Conservation (phyloP, 2,888 invertebrate species). For the Cheilosia grossa region DNA sequence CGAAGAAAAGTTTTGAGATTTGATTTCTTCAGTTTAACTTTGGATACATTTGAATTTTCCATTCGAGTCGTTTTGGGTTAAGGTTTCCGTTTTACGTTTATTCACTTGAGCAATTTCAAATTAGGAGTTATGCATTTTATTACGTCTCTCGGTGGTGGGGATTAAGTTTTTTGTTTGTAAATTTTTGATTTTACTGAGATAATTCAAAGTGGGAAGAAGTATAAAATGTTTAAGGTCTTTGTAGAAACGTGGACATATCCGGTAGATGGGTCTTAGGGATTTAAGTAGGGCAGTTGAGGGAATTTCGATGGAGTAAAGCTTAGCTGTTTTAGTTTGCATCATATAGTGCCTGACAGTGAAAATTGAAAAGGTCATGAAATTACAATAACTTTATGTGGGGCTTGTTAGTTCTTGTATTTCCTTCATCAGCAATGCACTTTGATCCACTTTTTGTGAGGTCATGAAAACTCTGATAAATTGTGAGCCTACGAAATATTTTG, state of each 20-base stretch:
- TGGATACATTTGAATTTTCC: slow-evolving; percentile 44
- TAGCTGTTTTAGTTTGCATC: too few species aligned
- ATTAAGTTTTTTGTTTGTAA: neutral
- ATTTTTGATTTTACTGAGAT: neutral
- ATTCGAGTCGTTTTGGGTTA: slow-evolving; percentile 32
- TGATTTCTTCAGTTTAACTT: slow-evolving; percentile 24
- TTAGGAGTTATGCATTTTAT: neutral
- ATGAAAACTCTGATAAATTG: too few species aligned
- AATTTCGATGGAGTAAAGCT: too few species aligned
- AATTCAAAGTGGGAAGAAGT: neutral
- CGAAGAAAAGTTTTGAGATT: slow-evolving; percentile 40
- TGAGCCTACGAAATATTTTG: too few species aligned
- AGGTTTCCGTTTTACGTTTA: slow-evolving; percentile 23
- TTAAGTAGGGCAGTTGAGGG: too few species aligned
- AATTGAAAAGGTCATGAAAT: too few species aligned
- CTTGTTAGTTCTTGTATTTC: too few species aligned
- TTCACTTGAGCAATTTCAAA: slow-evolving; percentile 26
- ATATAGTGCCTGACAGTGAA: too few species aligned
- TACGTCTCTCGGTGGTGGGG: neutral
- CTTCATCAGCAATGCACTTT: too few species aligned
- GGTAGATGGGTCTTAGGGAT: neutral
- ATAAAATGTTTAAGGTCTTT: neutral
- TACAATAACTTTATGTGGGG: too few species aligned
- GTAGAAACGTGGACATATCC: neutral
- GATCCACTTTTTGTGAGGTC: too few species aligned